A percentile compares a stretch with the other conserved stretches of the same genome.
Evolutionary conservation across 2,797 vertebrate genomes (phyloP).

Genomic region (Lacerta agilis): DNA sequence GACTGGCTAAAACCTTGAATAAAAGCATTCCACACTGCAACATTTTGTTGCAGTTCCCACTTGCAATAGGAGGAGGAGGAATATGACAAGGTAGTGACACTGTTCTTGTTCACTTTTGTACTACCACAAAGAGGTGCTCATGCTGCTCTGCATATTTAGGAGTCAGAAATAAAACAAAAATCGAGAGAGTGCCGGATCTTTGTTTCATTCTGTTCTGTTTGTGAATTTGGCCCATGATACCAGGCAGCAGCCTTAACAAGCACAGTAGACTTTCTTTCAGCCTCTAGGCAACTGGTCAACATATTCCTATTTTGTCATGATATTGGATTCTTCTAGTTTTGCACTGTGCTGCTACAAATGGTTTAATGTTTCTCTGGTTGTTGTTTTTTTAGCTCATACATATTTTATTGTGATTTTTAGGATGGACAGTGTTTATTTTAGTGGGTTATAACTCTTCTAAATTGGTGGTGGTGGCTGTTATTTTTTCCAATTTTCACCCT

Average conservation of each 20-base stretch:
- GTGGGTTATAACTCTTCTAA: neutral
- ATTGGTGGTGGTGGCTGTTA: neutral
- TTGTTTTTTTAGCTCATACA: no score
- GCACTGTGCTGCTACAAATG: neutral
- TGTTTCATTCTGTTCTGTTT: neutral
- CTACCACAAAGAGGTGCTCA: neutral
- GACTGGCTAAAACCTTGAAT: neutral
- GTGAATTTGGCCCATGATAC: no score
- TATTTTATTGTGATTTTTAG: neutral
- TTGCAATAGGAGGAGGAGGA: neutral
- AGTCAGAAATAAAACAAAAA: neutral
- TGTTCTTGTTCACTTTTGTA: neutral
- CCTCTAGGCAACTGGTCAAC: neutral
- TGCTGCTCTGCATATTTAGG: neutral
- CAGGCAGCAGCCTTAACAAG: neutral
- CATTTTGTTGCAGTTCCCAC: neutral
- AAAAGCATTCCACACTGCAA: neutral
- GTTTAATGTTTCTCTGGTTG: neutral
- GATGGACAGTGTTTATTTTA: no score
- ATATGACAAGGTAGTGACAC: neutral
- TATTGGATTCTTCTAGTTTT: neutral
- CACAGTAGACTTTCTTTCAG: neutral
- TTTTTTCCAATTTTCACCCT: no score
- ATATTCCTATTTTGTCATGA: neutral
- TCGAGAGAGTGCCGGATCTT: neutral